phyloP scores from a whole-genome alignment of 1,140 invertebrate genomes.

The Euura saliciscinereae region DNA sequence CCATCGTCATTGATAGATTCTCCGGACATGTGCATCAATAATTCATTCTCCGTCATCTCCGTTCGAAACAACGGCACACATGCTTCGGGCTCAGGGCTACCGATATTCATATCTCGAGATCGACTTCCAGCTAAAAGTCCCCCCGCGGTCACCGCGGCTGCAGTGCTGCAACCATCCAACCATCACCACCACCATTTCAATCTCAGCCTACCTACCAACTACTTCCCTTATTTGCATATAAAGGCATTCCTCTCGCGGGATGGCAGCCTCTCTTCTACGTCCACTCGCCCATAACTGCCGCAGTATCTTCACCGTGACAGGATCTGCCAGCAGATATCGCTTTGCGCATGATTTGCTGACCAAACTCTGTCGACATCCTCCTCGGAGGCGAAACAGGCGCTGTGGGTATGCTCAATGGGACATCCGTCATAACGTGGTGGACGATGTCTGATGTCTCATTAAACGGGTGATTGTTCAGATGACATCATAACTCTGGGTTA shows the following conservation, averaged over 20 bases:
- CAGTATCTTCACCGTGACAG: conserved; percentile 48
- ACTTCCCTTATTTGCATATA: conserved; percentile 57
- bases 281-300: conserved; percentile 52
- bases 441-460: too few species aligned
- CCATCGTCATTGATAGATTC: not conserved
- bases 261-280: conserved; percentile 26
- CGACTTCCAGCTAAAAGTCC: conserved; percentile 39
- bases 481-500: too few species aligned
- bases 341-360: conserved; percentile 50
- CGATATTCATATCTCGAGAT: conserved; percentile 51
- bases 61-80: conserved; percentile 24
- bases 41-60: conserved; percentile 56
- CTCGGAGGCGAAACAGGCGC: too few species aligned
- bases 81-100: not conserved
- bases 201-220: conserved; percentile 36
- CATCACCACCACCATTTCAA: conserved; percentile 30
- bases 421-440: too few species aligned
- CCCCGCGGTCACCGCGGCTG: conserved; percentile 1
- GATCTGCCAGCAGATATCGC: conserved; percentile 56
- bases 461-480: too few species aligned
- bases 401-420: too few species aligned
- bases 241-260: conserved; percentile 54
- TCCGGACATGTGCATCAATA: conserved; percentile 46
- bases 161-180: conserved; percentile 18
- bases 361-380: conserved; percentile 4